Percentiles rank a stretch among this genome's conserved stretches.
phyloP scores from a whole-genome alignment of 1,140 invertebrate genomes.

The Thalassaphorura encarpata region DNA sequence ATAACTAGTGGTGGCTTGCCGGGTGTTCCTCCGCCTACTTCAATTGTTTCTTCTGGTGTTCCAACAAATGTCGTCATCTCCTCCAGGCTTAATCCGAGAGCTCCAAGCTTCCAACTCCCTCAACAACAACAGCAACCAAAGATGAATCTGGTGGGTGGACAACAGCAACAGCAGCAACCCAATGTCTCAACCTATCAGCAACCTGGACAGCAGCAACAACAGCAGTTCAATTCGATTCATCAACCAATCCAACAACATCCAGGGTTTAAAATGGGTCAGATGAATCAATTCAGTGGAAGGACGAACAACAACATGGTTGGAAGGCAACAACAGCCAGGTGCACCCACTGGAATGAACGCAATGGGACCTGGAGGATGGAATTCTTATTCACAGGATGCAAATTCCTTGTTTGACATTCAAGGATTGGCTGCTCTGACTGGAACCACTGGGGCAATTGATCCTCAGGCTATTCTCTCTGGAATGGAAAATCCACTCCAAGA shows the following conservation, averaged over 20 bases:
- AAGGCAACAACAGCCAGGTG: slow-evolving; percentile 9
- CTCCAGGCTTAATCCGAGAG: slow-evolving; percentile 74
- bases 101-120: slow-evolving; percentile 64
- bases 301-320: slow-evolving; percentile 1
- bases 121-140: too few species aligned
- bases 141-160: too few species aligned
- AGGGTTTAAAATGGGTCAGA: background rate
- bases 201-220: slow-evolving; percentile 5
- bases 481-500: slow-evolving; percentile 14
- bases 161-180: too few species aligned
- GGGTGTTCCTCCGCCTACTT: background rate
- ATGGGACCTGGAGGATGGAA: slow-evolving; percentile 7
- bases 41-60: slow-evolving; percentile 19
- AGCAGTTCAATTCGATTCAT: slow-evolving; percentile 1
- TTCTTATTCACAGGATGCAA: slow-evolving; percentile 2
- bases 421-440: slow-evolving; percentile 19
- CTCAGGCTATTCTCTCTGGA: slow-evolving; percentile 11
- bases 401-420: slow-evolving; percentile 18
- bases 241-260: slow-evolving; percentile 13
- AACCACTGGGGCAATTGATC: slow-evolving; percentile 16
- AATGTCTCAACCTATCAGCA: slow-evolving; percentile 2
- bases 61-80: slow-evolving; percentile 38
- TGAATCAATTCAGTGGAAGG: slow-evolving; percentile 2
- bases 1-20: background rate
- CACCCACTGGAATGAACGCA: background rate